Evolutionary conservation across 2,113 vertebrate species (phyloP), one percentile per base, ranked within the genome.

Genomic region (Lathamus discolor): DNA sequence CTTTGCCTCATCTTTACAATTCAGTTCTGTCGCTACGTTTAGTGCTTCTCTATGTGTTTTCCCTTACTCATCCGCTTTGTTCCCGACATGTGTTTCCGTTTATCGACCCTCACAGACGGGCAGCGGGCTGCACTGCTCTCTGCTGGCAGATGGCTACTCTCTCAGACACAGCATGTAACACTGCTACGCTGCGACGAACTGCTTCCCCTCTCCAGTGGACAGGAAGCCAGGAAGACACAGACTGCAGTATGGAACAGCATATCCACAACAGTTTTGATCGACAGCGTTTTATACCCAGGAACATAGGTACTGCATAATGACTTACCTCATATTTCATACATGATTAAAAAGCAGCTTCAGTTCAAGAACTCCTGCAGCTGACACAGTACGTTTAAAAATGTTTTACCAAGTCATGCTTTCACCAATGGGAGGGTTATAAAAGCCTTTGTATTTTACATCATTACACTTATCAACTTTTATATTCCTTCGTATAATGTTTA

Each of bases 131-230:
- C 92, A 82, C 67, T 44, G 92, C 95, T 33, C 95, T 70, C 94
- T 95, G 86, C 83, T 49, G 92, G 86, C 64, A 19, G 79, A 37
- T 0, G 6, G 37, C 63, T 7, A 7, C 6, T 3, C 19, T 17
- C 55, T 27, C 83, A 37, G 10, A 22, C 43, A 7, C 28, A 18
- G 6, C 24, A 10, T 0, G 1, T 3, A 7, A 27, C 37, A 4
- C 29, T 4, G 48, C 67, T 31, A 17, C 17, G 2, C 22, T 1
- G 33, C 17, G 16, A 68, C 15, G 46, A 17, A 10, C 31, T 1
- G 8, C 55, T 2, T 7, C 2, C 7, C 12, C 14, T 13, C 14
- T 61, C 5, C 78, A 1, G 10, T 0, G 12, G 7, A 4, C 1
- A 15, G 17, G 17, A 7, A 33, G 41, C 14, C 73, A 6, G 14